phyloP scores from a whole-genome alignment of 2,113 vertebrate species.

The Erythrolamprus reginae region DNA sequence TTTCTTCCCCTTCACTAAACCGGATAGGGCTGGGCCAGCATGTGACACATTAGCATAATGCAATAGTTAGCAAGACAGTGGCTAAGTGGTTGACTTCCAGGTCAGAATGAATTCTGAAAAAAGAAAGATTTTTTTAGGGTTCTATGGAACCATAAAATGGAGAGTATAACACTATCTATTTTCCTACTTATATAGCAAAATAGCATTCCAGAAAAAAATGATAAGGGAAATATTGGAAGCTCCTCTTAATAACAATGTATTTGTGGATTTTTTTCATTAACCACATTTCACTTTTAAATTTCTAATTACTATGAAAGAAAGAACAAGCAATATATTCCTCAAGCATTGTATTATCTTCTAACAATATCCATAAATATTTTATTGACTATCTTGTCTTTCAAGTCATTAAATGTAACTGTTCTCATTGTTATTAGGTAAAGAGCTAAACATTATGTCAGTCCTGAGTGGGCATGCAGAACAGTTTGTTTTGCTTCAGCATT shows the following conservation, averaged over 20 bases:
- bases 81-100: not conserved
- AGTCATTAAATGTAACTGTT: conserved; percentile 38
- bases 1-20: too few relatives aligned
- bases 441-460: conserved; percentile 30
- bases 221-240: not conserved
- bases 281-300: conserved; percentile 11
- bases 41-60: not conserved
- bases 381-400: conserved; percentile 44
- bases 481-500: not conserved
- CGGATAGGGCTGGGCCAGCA: too few relatives aligned
- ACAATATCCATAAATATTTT: conserved; percentile 34
- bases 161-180: not conserved
- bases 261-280: conserved; percentile 3
- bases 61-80: not conserved
- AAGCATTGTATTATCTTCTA: conserved; percentile 11
- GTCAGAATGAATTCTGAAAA: not conserved
- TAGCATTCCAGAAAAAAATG: not conserved
- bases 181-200: not conserved
- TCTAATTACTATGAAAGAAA: not conserved
- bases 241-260: not conserved
- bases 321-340: not conserved
- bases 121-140: not conserved
- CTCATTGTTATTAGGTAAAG: conserved; percentile 37
- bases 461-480: not conserved
- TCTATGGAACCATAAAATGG: not conserved